Percentiles rank a stretch among this genome's conserved stretches.
Conservation (phyloP, 2,113 vertebrate genomes). For the Phalacrocorax aristotelis region DNA sequence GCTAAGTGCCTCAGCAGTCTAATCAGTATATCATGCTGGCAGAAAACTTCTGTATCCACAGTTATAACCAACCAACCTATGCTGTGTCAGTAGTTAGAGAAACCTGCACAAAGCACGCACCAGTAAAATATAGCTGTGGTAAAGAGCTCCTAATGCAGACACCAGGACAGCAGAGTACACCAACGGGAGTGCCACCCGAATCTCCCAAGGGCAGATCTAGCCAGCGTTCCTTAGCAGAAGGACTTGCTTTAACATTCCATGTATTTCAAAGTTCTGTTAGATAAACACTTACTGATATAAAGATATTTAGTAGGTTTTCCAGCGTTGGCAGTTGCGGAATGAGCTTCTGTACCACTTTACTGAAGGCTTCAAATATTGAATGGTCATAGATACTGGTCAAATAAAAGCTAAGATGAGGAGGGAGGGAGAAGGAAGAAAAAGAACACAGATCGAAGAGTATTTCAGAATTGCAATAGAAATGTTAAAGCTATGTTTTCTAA, state of each 20-base stretch:
- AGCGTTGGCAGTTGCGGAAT: conserved; percentile 97
- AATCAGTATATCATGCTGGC: background rate
- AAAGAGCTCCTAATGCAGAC: background rate
- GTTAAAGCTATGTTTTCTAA: background rate
- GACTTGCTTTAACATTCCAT: background rate
- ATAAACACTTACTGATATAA: conserved; percentile 91
- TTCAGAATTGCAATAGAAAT: background rate
- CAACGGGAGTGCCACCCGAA: background rate
- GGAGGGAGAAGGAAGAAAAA: background rate
- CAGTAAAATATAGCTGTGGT: background rate
- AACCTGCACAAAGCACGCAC: background rate
- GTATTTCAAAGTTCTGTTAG: background rate
- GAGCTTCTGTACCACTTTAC: conserved; percentile 99
- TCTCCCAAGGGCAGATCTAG: background rate
- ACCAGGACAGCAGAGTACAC: background rate
- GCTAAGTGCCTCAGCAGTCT: background rate
- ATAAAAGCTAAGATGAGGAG: conserved; percentile 86
- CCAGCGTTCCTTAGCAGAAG: background rate
- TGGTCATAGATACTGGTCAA: conserved; percentile 99
- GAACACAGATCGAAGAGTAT: background rate
- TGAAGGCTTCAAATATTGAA: conserved; percentile 99
- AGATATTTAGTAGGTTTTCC: conserved; percentile 99
- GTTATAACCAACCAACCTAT: background rate
- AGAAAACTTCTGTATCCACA: background rate
- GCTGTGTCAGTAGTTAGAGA: background rate